A percentile compares a stretch with the other conserved stretches of the same genome.
Evolutionary conservation across 2,113 vertebrate species (phyloP).

Genomic region (Oreotragus oreotragus): DNA sequence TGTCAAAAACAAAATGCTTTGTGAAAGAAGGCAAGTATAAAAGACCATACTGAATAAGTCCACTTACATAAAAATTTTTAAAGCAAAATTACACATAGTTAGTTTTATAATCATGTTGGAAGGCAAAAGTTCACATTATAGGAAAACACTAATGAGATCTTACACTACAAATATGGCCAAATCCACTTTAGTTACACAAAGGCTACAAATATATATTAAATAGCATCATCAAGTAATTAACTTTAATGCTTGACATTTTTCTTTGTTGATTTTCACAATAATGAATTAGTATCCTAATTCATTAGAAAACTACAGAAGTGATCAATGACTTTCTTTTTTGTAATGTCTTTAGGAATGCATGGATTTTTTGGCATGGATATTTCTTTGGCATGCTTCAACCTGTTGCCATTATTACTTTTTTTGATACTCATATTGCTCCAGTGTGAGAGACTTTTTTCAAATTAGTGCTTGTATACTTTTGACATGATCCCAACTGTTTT

Average conservation of each 20-base stretch:
- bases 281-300: not conserved
- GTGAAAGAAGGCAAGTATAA: not conserved
- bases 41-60: not conserved
- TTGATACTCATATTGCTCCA: not conserved
- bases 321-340: not conserved
- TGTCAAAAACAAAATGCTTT: not conserved
- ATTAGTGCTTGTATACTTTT: not conserved
- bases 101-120: not conserved
- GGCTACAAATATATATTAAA: not conserved
- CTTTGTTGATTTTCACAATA: not conserved
- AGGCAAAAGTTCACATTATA: not conserved
- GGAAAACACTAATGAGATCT: not conserved
- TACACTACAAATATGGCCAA: not conserved
- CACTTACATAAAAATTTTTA: not conserved
- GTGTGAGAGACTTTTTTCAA: not conserved
- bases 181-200: not conserved
- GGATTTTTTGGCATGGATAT: too few relatives aligned
- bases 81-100: not conserved
- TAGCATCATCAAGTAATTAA: not conserved
- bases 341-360: not conserved
- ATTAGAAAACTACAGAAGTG: not conserved
- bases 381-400: not conserved
- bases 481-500: not conserved
- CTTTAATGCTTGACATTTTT: not conserved
- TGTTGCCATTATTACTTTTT: not conserved